These are phyloP conservation scores for Stegostoma tigrinum DNA, from an alignment of 2,113 vertebrate species.

Conservation along the genomic window DNA sequence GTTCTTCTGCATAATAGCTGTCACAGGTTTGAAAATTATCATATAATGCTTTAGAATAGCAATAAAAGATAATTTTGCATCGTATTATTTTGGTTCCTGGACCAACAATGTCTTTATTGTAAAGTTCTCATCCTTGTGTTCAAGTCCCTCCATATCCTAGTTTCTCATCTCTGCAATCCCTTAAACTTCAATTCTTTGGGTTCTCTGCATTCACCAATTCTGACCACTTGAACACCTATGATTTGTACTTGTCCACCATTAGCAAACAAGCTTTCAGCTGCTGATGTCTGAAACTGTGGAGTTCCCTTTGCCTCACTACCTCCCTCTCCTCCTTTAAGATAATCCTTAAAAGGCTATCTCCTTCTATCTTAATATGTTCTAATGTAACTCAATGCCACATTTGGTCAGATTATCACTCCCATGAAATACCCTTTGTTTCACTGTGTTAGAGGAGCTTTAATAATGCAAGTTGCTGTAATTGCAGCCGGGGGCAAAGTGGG, in stretches of 20 bases:
- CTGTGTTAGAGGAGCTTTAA: background rate
- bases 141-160: background rate
- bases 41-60: background rate
- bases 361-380: background rate
- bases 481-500: too few species aligned
- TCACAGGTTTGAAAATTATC: too few species aligned
- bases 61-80: background rate
- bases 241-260: background rate
- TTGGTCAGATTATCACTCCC: background rate
- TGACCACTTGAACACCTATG: background rate
- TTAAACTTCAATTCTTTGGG: background rate
- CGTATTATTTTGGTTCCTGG: background rate
- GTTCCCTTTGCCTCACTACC: background rate
- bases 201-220: background rate
- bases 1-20: too few species aligned
- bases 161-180: background rate
- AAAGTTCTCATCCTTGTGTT: background rate
- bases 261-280: background rate
- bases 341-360: background rate
- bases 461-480: background rate
- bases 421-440: background rate
- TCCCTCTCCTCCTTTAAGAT: background rate
- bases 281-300: background rate
- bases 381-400: background rate
- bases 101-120: background rate